Conservation (phyloP, 2,888 invertebrate species). For the Dendrolimus houi region DNA sequence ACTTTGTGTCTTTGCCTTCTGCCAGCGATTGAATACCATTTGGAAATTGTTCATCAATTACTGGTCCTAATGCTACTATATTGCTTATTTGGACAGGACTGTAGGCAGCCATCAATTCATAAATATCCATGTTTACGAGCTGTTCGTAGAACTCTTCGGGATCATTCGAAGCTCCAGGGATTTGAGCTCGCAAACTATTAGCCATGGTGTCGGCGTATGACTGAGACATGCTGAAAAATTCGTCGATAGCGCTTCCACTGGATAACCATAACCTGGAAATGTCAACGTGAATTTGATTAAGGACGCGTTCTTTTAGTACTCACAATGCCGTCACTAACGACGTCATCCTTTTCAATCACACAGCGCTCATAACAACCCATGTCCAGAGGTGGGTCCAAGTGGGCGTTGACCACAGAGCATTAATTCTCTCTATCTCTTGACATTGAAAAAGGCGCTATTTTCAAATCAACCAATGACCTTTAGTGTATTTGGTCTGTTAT, state of each 20-base stretch:
- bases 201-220: slow-evolving; percentile 16
- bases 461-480: no score
- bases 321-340: no score
- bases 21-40: no score
- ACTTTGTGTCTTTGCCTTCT: no score
- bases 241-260: slow-evolving; percentile 20
- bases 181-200: slow-evolving; percentile 23
- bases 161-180: slow-evolving; percentile 44
- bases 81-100: slow-evolving; percentile 14
- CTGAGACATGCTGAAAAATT: slow-evolving; percentile 20
- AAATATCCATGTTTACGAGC: slow-evolving; percentile 18
- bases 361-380: no score
- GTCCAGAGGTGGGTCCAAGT: no score
- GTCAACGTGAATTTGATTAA: neutral
- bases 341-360: no score
- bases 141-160: slow-evolving; percentile 18
- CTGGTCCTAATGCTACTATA: slow-evolving; percentile 22
- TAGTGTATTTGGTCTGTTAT: no score
- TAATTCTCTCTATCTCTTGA: no score
- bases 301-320: no score
- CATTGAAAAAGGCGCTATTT: no score
- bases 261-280: slow-evolving; percentile 19
- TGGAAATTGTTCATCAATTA: slow-evolving; percentile 17
- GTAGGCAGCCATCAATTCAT: slow-evolving; percentile 30
- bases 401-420: no score